Evolutionary conservation across 2,797 vertebrate genomes (phyloP).

Genomic region (Pseudopleuronectes americanus): DNA sequence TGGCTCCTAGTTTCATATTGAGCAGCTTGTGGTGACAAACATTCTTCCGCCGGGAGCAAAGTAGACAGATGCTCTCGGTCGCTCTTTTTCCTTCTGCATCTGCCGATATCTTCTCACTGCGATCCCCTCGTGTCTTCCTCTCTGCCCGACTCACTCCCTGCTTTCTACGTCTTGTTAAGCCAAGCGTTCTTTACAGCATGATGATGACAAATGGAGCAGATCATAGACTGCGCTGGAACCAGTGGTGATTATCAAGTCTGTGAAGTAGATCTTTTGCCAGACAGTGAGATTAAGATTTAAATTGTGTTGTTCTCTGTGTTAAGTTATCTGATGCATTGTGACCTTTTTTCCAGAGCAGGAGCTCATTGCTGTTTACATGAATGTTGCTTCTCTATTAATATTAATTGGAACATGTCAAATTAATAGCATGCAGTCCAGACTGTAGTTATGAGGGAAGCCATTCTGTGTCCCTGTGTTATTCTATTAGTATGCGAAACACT

Average conservation of each 20-base stretch:
- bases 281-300: constrained; percentile 19
- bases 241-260: constrained; percentile 15
- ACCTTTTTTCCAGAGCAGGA: constrained; percentile 8
- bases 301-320: constrained; percentile 15
- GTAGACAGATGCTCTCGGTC: constrained; percentile 43
- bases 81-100: constrained; percentile 45
- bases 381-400: constrained; percentile 31
- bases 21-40: constrained; percentile 66
- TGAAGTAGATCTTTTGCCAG: constrained; percentile 15
- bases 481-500: neutral
- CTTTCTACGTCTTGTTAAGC: neutral
- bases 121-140: constrained; percentile 8
- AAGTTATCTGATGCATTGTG: constrained; percentile 2
- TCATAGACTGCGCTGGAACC: constrained; percentile 13
- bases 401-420: constrained; percentile 18
- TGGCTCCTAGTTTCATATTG: constrained; percentile 47
- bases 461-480: neutral
- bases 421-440: neutral
- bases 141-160: neutral
- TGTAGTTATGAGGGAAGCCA: neutral
- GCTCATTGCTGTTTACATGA: constrained; percentile 11
- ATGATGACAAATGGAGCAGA: constrained; percentile 25
- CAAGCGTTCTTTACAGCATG: constrained; percentile 13
- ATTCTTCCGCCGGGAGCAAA: constrained; percentile 44
- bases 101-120: constrained; percentile 34